Base-by-base conservation (phyloP, 2,113 vertebrate species). In the Columba livia region DNA sequence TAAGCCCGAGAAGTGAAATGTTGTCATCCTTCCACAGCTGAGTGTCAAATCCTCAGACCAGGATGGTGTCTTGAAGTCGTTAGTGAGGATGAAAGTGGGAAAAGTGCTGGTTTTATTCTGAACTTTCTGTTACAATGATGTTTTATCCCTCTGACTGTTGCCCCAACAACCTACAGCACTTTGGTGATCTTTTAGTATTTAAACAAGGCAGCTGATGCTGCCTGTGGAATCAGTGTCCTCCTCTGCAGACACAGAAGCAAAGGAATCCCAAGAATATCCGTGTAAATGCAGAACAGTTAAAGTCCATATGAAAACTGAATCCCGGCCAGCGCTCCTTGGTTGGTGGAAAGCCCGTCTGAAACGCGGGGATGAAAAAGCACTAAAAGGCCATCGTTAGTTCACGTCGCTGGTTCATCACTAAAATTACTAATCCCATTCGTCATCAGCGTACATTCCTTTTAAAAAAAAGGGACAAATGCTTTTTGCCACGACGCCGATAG, bases 391-490 rank as follows among this genome's bases (percentile, higher is more conserved):
- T 18, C 58, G 54, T 79, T 78, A 78, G 70, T 96, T 96, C 88
- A 12, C 50, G n/a, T 71, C 72, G 86, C 28, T 72, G 73, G 77
- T 95, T 96, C 82, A 95, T 95, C 81, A 79, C 70, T 85, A 48
- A 95, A 94, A 85, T 90, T 83, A 34, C 79, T 96, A 56, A 96
- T 71, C n/a, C 6, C 50, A 81, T 96, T 97, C 36, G 11, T 97
- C 95, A 89, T 7, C 2, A 31, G 85, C 78, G 48, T 67, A 51
- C 80, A 47, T 94, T 94, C 93, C 7, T 94, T 66, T 84, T 47
- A 87, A 96, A 96, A 97, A 97, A 97, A 96, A 97, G 94, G 94
- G 91, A 95, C 85, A 87, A 96, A 95, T 61, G 85, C 90, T 97
- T 97, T 98, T 95, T 97, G 85, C 77, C 7, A 3, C 1, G 12